Base-by-base conservation (phyloP, 2,888 invertebrate species). In the Ophion obscuratus region DNA sequence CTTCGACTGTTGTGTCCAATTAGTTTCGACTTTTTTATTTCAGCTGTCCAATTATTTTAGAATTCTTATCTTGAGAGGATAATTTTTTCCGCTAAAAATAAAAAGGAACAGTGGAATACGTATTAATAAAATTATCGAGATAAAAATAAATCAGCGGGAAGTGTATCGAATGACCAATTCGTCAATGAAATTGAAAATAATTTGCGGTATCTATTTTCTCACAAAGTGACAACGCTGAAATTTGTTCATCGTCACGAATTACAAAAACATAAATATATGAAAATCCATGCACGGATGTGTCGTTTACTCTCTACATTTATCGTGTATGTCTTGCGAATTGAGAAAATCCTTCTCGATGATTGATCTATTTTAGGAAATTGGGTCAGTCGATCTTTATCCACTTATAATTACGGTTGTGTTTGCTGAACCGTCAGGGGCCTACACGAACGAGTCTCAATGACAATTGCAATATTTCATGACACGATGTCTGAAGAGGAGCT, bases 301-400 rank as follows among this genome's bases (percentile, higher is more conserved):
- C 47, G 57, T 5, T 20, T 14, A 0, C 9, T 9, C 47, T 20
- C 27, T 20, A 59, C 14, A 57, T 44, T 71, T 67, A 67, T 17
- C 36, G n/a, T 17, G 14, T 20, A 27, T 59, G n/a, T 17, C 3
- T 40, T 36, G 17, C 31, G 7, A 64, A 11, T 17, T 66, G 0
- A 36, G 40, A 20, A 75, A 53, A n/a, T 31, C 14, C 53, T 2
- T 20, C 31, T 36, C 11, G 6, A 3, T 53, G 17, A 9, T 10
- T 6, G 27, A 4, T 24, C 36, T 24, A 2, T 20, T 9, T n/a
- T 36, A 27, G 44, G 40, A 40, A 64, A 74, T 40, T 80, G 73
- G 80, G 66, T 73, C 66, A 73, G n/a, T 80, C 53, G 24, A n/a
- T 80, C 66, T 61, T 73, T 64, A 44, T 66, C 24, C 36, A 11